phyloP scores from a whole-genome alignment of 2,113 vertebrate genomes.

The Oceanites oceanicus region DNA sequence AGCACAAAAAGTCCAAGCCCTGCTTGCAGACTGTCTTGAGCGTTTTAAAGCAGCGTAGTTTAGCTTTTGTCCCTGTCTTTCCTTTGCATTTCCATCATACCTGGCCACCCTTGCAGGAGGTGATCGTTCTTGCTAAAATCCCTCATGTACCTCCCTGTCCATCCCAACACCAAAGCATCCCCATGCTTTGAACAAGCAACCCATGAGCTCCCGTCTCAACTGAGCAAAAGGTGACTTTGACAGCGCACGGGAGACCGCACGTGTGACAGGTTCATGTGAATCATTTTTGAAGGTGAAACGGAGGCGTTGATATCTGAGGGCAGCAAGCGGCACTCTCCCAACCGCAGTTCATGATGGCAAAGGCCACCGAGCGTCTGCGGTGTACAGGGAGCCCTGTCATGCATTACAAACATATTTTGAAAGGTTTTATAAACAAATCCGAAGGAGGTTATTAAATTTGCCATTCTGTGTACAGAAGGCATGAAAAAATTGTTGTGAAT shows the following conservation, averaged over 20 bases:
- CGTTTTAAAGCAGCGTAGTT: background rate
- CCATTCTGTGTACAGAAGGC: slow-evolving; percentile 37
- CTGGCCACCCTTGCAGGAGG: background rate
- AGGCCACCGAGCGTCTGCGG: background rate
- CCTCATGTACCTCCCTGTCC: background rate
- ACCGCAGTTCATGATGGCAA: background rate
- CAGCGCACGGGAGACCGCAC: rapidly evolving
- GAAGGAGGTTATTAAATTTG: slow-evolving; percentile 38
- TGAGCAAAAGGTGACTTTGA: background rate
- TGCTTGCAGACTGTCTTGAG: background rate
- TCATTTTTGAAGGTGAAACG: background rate
- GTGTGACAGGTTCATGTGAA: background rate
- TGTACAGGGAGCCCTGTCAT: background rate
- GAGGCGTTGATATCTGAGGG: background rate
- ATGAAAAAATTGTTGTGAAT: slow-evolving; percentile 21
- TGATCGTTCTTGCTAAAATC: background rate
- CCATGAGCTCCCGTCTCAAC: background rate
- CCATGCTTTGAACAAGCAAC: background rate
- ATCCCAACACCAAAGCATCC: background rate
- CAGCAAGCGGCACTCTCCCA: background rate
- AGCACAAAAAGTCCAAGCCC: background rate
- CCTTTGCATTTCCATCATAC: background rate
- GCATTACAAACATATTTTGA: slow-evolving; percentile 11
- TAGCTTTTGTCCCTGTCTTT: background rate
- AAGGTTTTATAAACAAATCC: slow-evolving; percentile 29